Conservation (phyloP, 2,797 vertebrate genomes). For the Gallinago solitaria region DNA sequence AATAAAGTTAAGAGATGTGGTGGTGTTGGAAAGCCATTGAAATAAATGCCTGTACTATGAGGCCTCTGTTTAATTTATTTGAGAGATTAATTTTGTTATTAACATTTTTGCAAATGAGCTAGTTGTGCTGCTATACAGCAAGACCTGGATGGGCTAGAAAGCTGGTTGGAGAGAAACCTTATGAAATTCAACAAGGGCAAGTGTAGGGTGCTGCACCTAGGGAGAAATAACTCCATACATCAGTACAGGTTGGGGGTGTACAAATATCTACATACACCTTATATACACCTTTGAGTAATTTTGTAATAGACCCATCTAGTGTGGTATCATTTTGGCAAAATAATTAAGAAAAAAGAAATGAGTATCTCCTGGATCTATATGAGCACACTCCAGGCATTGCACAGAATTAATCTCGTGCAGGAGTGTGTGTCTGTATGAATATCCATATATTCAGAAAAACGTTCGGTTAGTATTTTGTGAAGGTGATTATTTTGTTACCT, state of each 20-base stretch:
- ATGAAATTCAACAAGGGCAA: too few species aligned
- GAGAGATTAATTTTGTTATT: background rate
- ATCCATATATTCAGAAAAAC: background rate
- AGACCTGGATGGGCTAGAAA: too few species aligned
- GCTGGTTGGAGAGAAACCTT: too few species aligned
- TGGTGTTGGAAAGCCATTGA: background rate
- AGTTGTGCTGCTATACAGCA: background rate
- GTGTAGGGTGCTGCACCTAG: too few species aligned
- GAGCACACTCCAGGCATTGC: background rate
- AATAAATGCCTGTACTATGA: background rate
- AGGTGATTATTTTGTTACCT: background rate
- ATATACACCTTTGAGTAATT: background rate
- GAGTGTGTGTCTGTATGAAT: background rate
- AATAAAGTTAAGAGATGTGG: accelerated
- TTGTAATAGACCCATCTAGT: background rate
- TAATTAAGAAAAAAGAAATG: background rate
- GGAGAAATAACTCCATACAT: too few species aligned
- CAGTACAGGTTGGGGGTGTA: too few species aligned
- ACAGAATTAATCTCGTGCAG: background rate
- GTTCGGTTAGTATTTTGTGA: background rate
- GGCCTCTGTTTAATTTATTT: background rate
- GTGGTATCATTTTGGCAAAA: background rate
- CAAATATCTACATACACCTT: too few species aligned
- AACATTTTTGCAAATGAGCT: background rate
- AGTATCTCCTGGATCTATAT: background rate